phyloP scores from a whole-genome alignment of 2,113 vertebrate genomes.

The Cryptomyrus ogoouensis region DNA sequence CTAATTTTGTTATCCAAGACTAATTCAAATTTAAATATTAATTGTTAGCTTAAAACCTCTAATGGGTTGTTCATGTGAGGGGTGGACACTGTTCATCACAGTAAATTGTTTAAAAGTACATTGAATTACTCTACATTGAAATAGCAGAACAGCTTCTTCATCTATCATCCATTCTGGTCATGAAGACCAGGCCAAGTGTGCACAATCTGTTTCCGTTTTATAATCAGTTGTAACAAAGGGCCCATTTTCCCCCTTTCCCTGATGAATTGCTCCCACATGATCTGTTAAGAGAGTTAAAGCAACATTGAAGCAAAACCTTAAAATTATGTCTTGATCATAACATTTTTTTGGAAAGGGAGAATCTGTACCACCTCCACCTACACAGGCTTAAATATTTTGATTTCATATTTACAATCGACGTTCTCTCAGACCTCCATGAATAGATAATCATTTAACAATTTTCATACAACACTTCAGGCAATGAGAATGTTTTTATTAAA shows the following conservation, averaged over 20 bases:
- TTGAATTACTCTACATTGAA: not conserved
- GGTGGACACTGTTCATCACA: not conserved
- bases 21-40: not conserved
- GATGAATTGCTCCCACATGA: constrained; percentile 22
- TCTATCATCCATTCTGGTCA: constrained; percentile 13
- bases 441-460: not conserved
- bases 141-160: not conserved
- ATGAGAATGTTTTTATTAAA: not conserved
- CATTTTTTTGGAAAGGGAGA: not conserved
- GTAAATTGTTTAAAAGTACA: not conserved
- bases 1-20: not conserved
- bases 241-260: constrained; percentile 21
- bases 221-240: constrained; percentile 10
- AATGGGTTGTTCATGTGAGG: not conserved
- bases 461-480: not conserved
- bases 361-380: not conserved
- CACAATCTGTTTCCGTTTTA: not conserved
- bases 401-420: not conserved
- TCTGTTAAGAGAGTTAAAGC: not conserved
- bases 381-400: not conserved
- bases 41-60: not conserved
- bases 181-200: not conserved
- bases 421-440: not conserved
- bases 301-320: not conserved
- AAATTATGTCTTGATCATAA: not conserved